Evolutionary conservation across 2,888 invertebrate genomes (phyloP), one percentile per base, ranked within the genome.

Genomic region (Drosophila tanythrix): DNA sequence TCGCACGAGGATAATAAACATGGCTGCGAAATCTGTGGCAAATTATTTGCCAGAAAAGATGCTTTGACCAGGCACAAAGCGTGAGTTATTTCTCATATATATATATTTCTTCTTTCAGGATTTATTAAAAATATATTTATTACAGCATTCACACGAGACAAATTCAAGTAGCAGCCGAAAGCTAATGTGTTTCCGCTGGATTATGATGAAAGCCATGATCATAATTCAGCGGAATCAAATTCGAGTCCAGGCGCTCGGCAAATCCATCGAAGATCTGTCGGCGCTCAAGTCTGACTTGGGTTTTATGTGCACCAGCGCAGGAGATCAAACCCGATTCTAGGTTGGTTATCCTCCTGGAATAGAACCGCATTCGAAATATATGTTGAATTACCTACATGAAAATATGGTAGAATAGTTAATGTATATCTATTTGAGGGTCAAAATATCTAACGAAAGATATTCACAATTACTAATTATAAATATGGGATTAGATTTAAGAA

Each of bases 1-100:
- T 73, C 78, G 7, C 80, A 67, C 29, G 36, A 1, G 15, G 74
- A 60, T 15, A 69, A 53, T n/a, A 81, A 73, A 27, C 60, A 67
- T 36, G 29, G 6, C 6, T 79, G 79, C 13, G 81, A 79, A 27
- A 33, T 25, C 3, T 79, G 79, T n/a, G 69, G 78, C 33, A 79
- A 73, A 31, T 65, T 79, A 4, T 79, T 79, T 56, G 73, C 79
- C 1, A 31, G 79, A 36, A 81, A 66, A 18, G 79, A 79, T 31
- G 78, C 79, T 0, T 35, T 79, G 5, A 73, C 52, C 1, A 51
- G 79, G 31, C 79, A 79, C 18, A 79, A 69, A 55, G 31, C 21
- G 79, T 81, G 27, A 57, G 60, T 15, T 35, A 11, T 18, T 40
- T 1, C 33, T 31, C 15, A 3, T 13, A 40, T 1, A 27, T 5